A percentile compares a stretch with the other conserved stretches of the same genome.
These are phyloP conservation scores for Octodon degus DNA, from an alignment of 2,113 vertebrate genomes.

Conservation along the genomic window DNA sequence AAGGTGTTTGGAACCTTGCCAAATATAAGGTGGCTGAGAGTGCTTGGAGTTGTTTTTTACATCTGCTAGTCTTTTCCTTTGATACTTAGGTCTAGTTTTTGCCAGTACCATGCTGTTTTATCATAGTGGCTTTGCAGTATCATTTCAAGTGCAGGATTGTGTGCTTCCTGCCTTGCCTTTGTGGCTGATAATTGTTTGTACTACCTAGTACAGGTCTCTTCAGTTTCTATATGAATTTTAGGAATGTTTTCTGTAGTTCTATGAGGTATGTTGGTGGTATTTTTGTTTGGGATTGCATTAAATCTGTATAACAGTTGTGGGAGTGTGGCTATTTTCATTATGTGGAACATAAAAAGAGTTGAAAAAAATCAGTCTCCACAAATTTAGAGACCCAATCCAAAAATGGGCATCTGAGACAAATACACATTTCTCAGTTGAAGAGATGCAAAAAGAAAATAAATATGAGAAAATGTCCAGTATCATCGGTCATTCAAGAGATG, in stretches of 20 bases:
- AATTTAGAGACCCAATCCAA: no score
- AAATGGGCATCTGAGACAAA: no score
- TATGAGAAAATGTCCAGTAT: no score
- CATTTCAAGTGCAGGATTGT: background rate
- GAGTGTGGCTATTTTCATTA: no score
- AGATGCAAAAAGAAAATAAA: no score
- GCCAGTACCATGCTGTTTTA: background rate
- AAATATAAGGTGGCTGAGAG: background rate
- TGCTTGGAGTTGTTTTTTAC: background rate
- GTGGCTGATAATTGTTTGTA: no score
- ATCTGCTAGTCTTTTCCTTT: background rate
- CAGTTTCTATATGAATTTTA: no score
- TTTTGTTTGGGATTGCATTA: background rate
- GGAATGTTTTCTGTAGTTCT: background rate
- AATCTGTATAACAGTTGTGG: background rate
- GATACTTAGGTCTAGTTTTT: background rate
- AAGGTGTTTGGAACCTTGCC: background rate
- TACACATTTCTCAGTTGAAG: no score
- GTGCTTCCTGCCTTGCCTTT: background rate
- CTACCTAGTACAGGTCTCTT: no score
- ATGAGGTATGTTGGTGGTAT: background rate
- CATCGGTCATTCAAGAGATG: no score
- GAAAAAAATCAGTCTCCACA: no score
- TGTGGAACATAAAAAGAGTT: no score
- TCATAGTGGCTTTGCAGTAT: background rate